Evolutionary conservation across 2,888 invertebrate species (phyloP).

Genomic region (Hypsopygia costalis): DNA sequence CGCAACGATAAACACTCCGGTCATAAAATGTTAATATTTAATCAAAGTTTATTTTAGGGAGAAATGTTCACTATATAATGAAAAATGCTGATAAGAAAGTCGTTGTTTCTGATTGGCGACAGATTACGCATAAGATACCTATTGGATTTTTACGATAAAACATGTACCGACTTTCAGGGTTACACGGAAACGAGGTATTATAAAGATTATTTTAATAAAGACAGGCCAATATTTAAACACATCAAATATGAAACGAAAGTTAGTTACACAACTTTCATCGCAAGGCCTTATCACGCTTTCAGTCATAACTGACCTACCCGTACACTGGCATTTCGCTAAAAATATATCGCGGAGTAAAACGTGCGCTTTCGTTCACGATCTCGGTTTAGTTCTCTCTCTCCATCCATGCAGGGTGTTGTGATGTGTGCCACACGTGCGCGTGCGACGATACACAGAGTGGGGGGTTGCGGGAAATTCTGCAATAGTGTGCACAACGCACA

Average conservation of each 20-base stretch:
- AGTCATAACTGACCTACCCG: conserved; percentile 74
- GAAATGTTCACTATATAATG: not conserved
- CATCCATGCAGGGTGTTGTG: conserved; percentile 32
- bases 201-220: not conserved
- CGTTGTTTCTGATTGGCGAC: not conserved
- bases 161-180: not conserved
- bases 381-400: conserved; percentile 46
- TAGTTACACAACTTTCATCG: conserved; percentile 31
- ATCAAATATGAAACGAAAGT: conserved; percentile 15
- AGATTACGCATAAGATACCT: not conserved
- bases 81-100: not conserved
- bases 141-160: not conserved
- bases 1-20: no score
- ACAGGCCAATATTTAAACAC: not conserved
- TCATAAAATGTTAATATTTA: no score
- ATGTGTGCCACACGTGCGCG: conserved; percentile 23
- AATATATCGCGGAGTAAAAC: conserved; percentile 55
- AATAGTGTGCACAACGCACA: conserved; percentile 50
- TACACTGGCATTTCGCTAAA: conserved; percentile 64
- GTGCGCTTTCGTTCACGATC: conserved; percentile 65
- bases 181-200: not conserved
- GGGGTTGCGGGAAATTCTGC: conserved; percentile 46
- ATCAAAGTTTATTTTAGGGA: no score
- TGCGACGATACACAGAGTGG: conserved; percentile 30
- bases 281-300: conserved; percentile 47